These are phyloP conservation scores for Slavum lentiscoides DNA, from an alignment of 2,888 invertebrate genomes.

Conservation along the genomic window DNA sequence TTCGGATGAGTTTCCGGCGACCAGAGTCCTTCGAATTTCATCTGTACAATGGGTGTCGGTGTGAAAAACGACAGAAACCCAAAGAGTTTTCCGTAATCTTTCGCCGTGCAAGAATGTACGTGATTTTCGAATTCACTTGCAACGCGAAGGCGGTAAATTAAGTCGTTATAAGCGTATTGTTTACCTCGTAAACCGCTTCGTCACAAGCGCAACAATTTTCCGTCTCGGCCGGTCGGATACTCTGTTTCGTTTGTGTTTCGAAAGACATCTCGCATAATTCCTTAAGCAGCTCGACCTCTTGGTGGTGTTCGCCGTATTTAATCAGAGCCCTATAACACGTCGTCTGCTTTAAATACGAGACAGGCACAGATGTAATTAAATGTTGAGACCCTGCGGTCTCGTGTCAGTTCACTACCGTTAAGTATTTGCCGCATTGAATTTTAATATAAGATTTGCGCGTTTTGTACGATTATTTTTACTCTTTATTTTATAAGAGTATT, in stretches of 20 bases:
- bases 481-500: too few relatives aligned
- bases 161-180: too few relatives aligned
- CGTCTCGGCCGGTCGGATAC: constrained; percentile 56
- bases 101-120: too few relatives aligned
- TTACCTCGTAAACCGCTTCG: constrained; percentile 89
- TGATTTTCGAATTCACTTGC: too few relatives aligned
- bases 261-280: constrained; percentile 41
- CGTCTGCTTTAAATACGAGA: neutral
- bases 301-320: neutral
- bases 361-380: too few relatives aligned
- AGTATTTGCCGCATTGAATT: too few relatives aligned
- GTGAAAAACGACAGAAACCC: neutral
- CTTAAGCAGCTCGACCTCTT: constrained; percentile 10
- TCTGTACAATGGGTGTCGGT: constrained; percentile 61
- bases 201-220: constrained; percentile 88
- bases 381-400: too few relatives aligned
- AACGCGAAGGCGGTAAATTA: too few relatives aligned
- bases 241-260: neutral
- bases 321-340: constrained; percentile 12
- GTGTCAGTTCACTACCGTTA: too few relatives aligned
- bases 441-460: too few relatives aligned
- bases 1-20: constrained; percentile 93
- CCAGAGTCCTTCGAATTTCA: constrained; percentile 92
- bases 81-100: too few relatives aligned
- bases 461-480: too few relatives aligned